A percentile compares a stretch with the other conserved stretches of the same genome.
These are phyloP conservation scores for Palaemon carinicauda DNA, from an alignment of 1,140 invertebrate genomes.

Conservation along the genomic window DNA sequence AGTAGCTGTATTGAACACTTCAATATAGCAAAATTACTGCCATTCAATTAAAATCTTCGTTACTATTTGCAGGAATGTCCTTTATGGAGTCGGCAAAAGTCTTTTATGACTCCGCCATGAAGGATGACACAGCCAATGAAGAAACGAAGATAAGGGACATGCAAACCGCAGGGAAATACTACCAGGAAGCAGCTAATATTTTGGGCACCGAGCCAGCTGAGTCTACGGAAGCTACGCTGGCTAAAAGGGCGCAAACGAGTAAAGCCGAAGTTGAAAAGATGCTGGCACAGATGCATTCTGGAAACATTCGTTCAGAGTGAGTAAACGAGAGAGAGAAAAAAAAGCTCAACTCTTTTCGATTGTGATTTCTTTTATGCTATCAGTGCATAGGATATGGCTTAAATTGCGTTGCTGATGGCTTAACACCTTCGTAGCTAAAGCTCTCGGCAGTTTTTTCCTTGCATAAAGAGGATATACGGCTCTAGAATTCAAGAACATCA, in stretches of 20 bases:
- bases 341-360: no score
- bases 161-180: not conserved
- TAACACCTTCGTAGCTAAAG: no score
- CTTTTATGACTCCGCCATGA: not conserved
- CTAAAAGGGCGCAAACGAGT: not conserved
- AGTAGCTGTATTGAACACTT: no score
- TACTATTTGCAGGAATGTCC: not conserved
- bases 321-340: no score
- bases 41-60: not conserved
- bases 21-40: no score
- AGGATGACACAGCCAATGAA: not conserved
- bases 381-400: no score
- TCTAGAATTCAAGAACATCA: no score
- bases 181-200: not conserved
- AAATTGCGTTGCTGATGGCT: no score
- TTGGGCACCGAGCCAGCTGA: not conserved
- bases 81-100: not conserved
- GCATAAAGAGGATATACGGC: no score
- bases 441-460: no score
- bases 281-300: not conserved
- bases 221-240: not conserved
- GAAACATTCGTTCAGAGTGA: no score
- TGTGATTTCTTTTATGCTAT: no score
- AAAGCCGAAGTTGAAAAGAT: not conserved
- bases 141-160: not conserved